phyloP scores from a whole-genome alignment of 2,888 invertebrate species.

The Luperina nickerlii region DNA sequence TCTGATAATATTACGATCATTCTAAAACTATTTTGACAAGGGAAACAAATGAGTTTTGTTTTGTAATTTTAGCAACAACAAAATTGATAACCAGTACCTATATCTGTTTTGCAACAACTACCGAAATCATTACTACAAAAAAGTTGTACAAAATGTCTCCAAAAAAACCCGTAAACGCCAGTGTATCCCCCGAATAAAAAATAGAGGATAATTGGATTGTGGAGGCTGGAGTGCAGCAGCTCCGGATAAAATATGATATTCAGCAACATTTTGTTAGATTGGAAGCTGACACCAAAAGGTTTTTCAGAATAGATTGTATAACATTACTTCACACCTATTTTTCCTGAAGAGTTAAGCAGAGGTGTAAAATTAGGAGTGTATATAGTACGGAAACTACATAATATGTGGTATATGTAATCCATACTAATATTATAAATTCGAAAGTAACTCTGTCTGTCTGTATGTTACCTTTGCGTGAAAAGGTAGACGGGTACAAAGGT shows the following conservation, averaged over 20 bases:
- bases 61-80: background rate
- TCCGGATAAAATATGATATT: constrained; percentile 16
- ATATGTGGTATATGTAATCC: too few relatives aligned
- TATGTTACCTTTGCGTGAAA: too few relatives aligned
- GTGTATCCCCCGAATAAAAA: constrained; percentile 3
- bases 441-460: too few relatives aligned
- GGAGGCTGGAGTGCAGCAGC: background rate
- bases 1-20: background rate
- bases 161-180: background rate
- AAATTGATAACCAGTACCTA: background rate
- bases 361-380: background rate
- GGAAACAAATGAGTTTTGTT: background rate
- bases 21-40: background rate
- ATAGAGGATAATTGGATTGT: constrained; percentile 22
- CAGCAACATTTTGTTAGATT: constrained; percentile 13
- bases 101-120: background rate
- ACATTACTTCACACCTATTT: background rate
- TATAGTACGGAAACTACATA: too few relatives aligned
- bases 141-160: background rate
- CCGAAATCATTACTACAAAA: background rate
- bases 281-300: constrained; percentile 10
- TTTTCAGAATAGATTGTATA: background rate
- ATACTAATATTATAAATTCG: too few relatives aligned
- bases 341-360: too few relatives aligned
- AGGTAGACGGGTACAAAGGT: too few relatives aligned